phyloP scores from a whole-genome alignment of 1,140 invertebrate genomes.

The Aphelenchoides avenae region DNA sequence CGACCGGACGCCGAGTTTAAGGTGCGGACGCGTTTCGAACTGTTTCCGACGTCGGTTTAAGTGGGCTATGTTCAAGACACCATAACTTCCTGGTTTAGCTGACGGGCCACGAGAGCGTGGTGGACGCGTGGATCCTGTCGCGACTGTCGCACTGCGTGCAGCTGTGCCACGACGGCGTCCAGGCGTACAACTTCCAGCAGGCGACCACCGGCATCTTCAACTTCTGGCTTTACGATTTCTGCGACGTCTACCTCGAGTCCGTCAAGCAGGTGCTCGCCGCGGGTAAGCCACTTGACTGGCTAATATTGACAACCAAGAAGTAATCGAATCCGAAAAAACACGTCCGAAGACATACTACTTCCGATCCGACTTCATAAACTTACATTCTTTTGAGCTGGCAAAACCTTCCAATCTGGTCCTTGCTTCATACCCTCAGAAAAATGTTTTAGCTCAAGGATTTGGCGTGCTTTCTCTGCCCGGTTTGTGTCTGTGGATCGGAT shows the following conservation, averaged over 20 bases:
- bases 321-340: too few relatives aligned
- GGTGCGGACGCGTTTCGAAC: constrained; percentile 7
- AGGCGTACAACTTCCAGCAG: constrained; percentile 80
- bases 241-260: constrained; percentile 84
- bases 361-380: too few relatives aligned
- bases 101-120: constrained; percentile 52
- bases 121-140: constrained; percentile 92
- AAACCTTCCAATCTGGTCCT: too few relatives aligned
- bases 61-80: constrained; percentile 4
- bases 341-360: too few relatives aligned
- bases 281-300: constrained; percentile 74
- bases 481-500: background rate
- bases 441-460: too few relatives aligned
- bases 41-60: constrained; percentile 3
- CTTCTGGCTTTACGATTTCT: constrained; percentile 95
- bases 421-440: too few relatives aligned
- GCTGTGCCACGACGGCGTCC: constrained; percentile 74
- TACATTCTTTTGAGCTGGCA: too few relatives aligned
- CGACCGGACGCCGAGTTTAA: constrained; percentile 53
- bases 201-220: constrained; percentile 87
- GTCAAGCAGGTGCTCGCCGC: constrained; percentile 40
- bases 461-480: background rate
- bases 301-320: too few relatives aligned
- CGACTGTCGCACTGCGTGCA: constrained; percentile 72
- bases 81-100: constrained; percentile 44